Evolutionary conservation across 2,113 vertebrate species (phyloP).

Genomic region (Anthoscopus minutus): DNA sequence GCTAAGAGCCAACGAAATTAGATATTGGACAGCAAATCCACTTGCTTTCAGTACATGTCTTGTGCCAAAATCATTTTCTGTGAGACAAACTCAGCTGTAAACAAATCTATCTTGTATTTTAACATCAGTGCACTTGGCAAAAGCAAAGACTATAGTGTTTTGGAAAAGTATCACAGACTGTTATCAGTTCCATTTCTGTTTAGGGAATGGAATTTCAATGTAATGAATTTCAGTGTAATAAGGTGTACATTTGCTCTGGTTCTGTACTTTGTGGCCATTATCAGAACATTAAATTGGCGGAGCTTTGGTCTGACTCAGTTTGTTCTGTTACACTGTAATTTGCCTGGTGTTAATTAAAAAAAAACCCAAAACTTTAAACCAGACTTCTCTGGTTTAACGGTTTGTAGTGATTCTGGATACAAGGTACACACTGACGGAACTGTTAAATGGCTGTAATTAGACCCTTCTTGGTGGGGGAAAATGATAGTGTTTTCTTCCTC

Average conservation of each 20-base stretch:
- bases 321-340: neutral
- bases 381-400: neutral
- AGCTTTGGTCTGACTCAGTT: neutral
- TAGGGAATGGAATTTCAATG: neutral
- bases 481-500: neutral
- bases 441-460: neutral
- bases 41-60: neutral
- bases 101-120: neutral
- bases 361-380: neutral
- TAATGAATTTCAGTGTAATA: neutral
- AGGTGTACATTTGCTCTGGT: neutral
- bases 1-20: neutral
- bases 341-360: neutral
- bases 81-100: neutral
- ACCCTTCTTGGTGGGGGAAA: neutral
- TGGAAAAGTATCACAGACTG: neutral
- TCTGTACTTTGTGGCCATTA: neutral
- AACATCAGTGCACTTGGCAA: neutral
- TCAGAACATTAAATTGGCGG: neutral
- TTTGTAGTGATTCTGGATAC: neutral
- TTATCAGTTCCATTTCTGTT: neutral
- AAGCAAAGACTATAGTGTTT: neutral
- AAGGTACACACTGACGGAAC: neutral
- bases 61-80: neutral
- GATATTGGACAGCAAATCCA: neutral